Conservation (phyloP, 1,140 invertebrate species). For the Mylabris phalerata region DNA sequence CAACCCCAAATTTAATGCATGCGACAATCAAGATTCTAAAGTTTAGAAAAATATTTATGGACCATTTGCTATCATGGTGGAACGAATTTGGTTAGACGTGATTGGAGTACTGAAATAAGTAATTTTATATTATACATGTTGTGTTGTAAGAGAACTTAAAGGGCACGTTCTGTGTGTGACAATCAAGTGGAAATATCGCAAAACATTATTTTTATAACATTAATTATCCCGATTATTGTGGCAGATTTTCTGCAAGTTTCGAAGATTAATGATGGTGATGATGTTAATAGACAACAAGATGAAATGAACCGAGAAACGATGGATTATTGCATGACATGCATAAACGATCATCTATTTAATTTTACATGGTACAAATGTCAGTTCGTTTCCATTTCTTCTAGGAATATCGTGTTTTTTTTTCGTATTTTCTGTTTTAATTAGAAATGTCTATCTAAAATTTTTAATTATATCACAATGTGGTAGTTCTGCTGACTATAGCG, state of each 20-base stretch:
- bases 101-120: neutral
- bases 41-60: slow-evolving; percentile 13
- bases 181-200: too few relatives aligned
- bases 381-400: slow-evolving; percentile 12
- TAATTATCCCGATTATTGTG: too few relatives aligned
- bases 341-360: neutral
- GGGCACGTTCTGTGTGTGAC: too few relatives aligned
- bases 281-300: neutral
- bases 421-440: slow-evolving; percentile 4
- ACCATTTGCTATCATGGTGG: slow-evolving; percentile 8
- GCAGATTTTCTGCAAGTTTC: too few relatives aligned
- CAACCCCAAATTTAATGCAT: too few relatives aligned
- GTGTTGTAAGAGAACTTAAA: too few relatives aligned
- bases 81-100: slow-evolving; percentile 15
- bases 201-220: too few relatives aligned
- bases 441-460: slow-evolving; percentile 16
- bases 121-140: too few relatives aligned
- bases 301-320: neutral
- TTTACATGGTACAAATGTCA: slow-evolving; percentile 15
- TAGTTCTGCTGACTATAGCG: slow-evolving; percentile 37
- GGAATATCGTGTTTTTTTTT: neutral
- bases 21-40: neutral
- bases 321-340: neutral
- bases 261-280: neutral
- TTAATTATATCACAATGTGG: slow-evolving; percentile 39